Evolutionary conservation across 1,140 invertebrate genomes (phyloP).

Genomic region (Penaeus indicus): DNA sequence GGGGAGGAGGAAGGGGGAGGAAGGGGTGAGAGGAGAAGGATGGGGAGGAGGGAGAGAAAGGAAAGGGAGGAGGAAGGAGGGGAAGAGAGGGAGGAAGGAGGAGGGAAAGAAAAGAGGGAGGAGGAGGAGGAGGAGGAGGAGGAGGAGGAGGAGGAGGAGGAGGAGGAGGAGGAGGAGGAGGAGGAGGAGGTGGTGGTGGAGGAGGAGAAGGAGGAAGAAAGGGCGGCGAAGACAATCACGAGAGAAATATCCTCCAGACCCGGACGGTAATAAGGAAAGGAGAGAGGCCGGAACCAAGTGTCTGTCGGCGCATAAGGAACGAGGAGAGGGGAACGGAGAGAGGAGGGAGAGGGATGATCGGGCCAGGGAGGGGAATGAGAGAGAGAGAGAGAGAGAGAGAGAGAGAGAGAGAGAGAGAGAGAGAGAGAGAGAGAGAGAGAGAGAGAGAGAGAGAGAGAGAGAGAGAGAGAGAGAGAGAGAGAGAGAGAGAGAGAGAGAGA

Average conservation of each 20-base stretch:
- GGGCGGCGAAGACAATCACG: too few species aligned
- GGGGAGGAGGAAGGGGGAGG: background rate
- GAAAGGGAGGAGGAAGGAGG: background rate
- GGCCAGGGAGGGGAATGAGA: background rate
- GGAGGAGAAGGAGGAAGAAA: background rate
- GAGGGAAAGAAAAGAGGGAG: background rate
- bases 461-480: background rate
- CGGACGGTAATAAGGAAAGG: background rate
- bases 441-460: constrained; percentile 17
- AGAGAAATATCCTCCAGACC: too few species aligned
- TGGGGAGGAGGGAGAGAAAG: background rate
- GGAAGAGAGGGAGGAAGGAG: background rate
- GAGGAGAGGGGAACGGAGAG: background rate
- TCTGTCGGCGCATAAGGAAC: background rate
- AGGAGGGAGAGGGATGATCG: background rate
- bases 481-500: background rate
- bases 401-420: background rate
- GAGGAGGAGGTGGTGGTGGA: background rate
- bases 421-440: constrained; percentile 15
- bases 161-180: background rate
- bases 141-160: background rate
- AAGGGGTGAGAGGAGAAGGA: background rate
- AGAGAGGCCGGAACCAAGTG: background rate
- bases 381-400: background rate
- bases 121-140: background rate